Evolutionary conservation across 2,888 invertebrate genomes (phyloP).

Genomic region (Ecdyonurus torrentis): DNA sequence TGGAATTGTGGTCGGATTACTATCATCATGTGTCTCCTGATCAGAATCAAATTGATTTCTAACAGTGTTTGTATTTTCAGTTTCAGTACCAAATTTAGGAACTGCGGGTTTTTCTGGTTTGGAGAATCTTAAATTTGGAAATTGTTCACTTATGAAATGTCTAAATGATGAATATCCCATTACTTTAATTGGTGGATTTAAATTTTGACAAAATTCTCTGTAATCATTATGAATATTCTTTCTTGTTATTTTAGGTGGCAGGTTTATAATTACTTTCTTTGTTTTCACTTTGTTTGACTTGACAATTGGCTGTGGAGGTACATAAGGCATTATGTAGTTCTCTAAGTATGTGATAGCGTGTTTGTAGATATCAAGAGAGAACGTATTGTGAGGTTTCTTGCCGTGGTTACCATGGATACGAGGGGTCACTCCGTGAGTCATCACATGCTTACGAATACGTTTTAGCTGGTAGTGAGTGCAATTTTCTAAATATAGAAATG

Average conservation of each 20-base stretch:
- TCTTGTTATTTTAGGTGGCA: constrained; percentile 39
- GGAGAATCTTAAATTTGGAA: constrained; percentile 55
- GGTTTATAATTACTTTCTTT: constrained; percentile 26
- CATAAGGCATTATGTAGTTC: constrained; percentile 49
- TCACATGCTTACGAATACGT: constrained; percentile 57
- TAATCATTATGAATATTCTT: constrained; percentile 60
- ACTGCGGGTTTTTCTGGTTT: constrained; percentile 33
- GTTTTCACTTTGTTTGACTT: constrained; percentile 22
- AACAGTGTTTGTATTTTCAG: constrained; percentile 29
- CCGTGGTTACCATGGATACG: constrained; percentile 64
- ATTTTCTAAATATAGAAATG: constrained; percentile 61
- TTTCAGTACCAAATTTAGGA: constrained; percentile 23
- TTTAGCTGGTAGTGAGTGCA: constrained; percentile 64
- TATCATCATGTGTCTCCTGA: constrained; percentile 13
- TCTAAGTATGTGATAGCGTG: constrained; percentile 61
- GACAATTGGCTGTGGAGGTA: constrained; percentile 17
- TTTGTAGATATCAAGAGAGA: constrained; percentile 59
- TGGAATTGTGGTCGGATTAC: background rate
- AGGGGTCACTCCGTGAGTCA: constrained; percentile 62
- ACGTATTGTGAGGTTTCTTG: constrained; percentile 64
- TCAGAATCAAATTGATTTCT: constrained; percentile 37
- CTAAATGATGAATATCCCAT: constrained; percentile 70
- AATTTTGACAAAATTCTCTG: constrained; percentile 50
- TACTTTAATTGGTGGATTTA: constrained; percentile 50
- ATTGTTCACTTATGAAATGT: constrained; percentile 66